These are phyloP conservation scores for Drosophila dunni DNA, from an alignment of 1,140 invertebrate species.

Conservation along the genomic window DNA sequence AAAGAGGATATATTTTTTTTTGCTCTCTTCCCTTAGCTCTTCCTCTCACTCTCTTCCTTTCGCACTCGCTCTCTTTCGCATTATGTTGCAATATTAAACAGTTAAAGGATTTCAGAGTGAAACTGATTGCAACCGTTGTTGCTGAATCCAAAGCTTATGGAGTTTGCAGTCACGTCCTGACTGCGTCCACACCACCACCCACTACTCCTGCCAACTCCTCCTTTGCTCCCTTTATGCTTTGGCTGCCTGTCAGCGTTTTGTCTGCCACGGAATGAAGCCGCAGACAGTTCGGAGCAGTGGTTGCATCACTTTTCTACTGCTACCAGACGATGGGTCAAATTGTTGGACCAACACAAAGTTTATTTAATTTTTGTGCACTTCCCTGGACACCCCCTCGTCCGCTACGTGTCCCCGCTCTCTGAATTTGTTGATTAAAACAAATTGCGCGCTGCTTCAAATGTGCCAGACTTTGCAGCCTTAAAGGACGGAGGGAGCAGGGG, in stretches of 20 bases:
- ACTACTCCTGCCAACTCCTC: background rate
- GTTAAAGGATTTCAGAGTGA: slow-evolving; percentile 45
- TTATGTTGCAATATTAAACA: slow-evolving; percentile 52
- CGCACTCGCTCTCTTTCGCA: slow-evolving; percentile 3
- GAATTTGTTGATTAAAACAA: slow-evolving; percentile 83
- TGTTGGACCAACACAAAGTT: slow-evolving; percentile 79
- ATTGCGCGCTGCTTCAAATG: slow-evolving; percentile 75
- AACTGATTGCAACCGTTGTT: slow-evolving; percentile 40
- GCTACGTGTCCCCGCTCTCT: slow-evolving; percentile 70
- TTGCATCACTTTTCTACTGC: background rate
- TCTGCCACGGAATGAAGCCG: slow-evolving; percentile 43
- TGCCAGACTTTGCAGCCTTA: slow-evolving; percentile 39
- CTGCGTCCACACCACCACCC: background rate
- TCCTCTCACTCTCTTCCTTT: too few species aligned
- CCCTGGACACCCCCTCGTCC: background rate
- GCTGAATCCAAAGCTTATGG: background rate
- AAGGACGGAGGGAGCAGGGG: too few species aligned
- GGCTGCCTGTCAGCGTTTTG: slow-evolving; percentile 55
- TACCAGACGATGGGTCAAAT: slow-evolving; percentile 61
- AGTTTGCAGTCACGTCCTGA: slow-evolving; percentile 37
- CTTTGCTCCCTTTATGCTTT: slow-evolving; percentile 11
- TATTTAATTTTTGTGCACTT: slow-evolving; percentile 76
- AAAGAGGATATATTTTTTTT: slow-evolving; percentile 7
- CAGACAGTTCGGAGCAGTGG: slow-evolving; percentile 48
- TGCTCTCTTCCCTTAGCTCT: too few species aligned